A percentile compares a stretch with the other conserved stretches of the same genome.
Conservation (phyloP, 2,888 invertebrate genomes). For the Ennomos erosarius region DNA sequence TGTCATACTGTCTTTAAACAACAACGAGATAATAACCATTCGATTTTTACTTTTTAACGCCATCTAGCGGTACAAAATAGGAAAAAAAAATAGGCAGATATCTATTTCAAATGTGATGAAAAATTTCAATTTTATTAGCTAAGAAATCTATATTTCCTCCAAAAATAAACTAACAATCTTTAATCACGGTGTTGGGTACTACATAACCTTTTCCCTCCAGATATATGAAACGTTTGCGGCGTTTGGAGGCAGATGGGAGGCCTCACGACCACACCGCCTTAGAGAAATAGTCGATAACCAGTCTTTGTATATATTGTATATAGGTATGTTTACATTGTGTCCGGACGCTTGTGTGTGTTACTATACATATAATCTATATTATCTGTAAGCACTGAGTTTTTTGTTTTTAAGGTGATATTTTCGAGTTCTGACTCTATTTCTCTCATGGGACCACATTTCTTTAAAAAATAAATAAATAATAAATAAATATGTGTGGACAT, state of each 20-base stretch:
- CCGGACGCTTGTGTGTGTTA: constrained; percentile 39
- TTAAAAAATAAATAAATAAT: too few relatives aligned
- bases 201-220: constrained; percentile 59
- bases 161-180: constrained; percentile 21
- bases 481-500: too few relatives aligned
- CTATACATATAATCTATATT: too few relatives aligned
- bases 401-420: constrained; percentile 31
- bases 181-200: constrained; percentile 54
- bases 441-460: too few relatives aligned
- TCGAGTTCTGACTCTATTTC: constrained; percentile 13
- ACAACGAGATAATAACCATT: too few relatives aligned
- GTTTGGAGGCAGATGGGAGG: constrained; percentile 72
- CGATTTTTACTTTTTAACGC: too few relatives aligned
- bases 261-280: constrained; percentile 62
- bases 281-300: constrained; percentile 65
- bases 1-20: too few relatives aligned
- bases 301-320: constrained; percentile 76
- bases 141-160: too few relatives aligned
- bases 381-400: not conserved
- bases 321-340: constrained; percentile 82
- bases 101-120: too few relatives aligned
- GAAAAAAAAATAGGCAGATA: too few relatives aligned
- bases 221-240: constrained; percentile 69
- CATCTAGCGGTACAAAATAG: too few relatives aligned
- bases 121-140: too few relatives aligned